phyloP scores from a whole-genome alignment of 2,888 invertebrate species.

The Thumatha senex region DNA sequence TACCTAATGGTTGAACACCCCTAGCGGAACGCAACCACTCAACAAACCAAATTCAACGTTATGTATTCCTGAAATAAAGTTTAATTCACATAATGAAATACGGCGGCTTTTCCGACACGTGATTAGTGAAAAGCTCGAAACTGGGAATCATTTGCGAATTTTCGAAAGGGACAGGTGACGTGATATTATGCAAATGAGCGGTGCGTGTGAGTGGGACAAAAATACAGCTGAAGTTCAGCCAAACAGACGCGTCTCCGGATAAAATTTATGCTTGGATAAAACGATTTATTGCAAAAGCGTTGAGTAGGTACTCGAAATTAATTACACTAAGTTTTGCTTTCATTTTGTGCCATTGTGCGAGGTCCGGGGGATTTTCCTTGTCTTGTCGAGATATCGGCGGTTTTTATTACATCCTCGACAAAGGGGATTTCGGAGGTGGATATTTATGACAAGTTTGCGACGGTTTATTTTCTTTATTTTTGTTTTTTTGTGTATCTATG shows the following conservation, averaged over 20 bases:
- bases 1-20: constrained; percentile 65
- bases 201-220: constrained; percentile 58
- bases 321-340: constrained; percentile 75
- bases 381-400: constrained; percentile 55
- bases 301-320: constrained; percentile 81
- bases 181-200: constrained; percentile 72
- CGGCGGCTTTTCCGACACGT: constrained; percentile 62
- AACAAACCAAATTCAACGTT: constrained; percentile 41
- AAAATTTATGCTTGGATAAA: constrained; percentile 79
- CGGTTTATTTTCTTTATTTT: constrained; percentile 45
- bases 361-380: constrained; percentile 56
- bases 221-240: constrained; percentile 57
- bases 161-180: constrained; percentile 76
- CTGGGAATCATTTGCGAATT: constrained; percentile 80
- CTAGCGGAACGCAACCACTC: constrained; percentile 30
- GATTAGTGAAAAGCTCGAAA: constrained; percentile 79
- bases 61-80: constrained; percentile 40
- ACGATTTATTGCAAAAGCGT: constrained; percentile 83
- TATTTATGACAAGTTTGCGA: constrained; percentile 55
- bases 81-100: constrained; percentile 32
- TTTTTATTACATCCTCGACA: constrained; percentile 53
- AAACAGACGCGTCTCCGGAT: constrained; percentile 58
- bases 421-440: constrained; percentile 48
- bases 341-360: constrained; percentile 65
- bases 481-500: constrained; percentile 41